phyloP scores from a whole-genome alignment of 2,797 vertebrate species.

The Fistularia commersonii region DNA sequence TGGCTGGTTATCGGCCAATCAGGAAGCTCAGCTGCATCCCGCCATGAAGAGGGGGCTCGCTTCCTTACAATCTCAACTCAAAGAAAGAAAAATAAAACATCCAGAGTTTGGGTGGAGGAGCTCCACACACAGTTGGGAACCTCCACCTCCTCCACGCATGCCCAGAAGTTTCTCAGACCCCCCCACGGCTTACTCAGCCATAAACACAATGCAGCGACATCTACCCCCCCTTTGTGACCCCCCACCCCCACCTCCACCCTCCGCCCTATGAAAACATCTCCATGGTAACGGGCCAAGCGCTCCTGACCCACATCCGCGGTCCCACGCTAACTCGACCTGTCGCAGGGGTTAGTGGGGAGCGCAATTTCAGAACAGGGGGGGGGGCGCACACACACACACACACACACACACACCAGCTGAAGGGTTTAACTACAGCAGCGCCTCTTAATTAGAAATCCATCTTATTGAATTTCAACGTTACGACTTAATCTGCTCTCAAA shows the following conservation, averaged over 20 bases:
- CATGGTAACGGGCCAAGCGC: conserved; percentile 73
- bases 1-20: conserved; percentile 37
- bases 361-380: conserved; percentile 40
- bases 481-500: too few species aligned
- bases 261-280: conserved; percentile 71
- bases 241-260: conserved; percentile 26
- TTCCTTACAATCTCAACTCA: too few species aligned
- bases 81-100: conserved; percentile 17
- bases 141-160: conserved; percentile 33
- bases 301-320: conserved; percentile 65
- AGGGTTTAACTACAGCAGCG: conserved; percentile 12
- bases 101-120: conserved; percentile 21
- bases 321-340: conserved; percentile 33
- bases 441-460: conserved; percentile 41
- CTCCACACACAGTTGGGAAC: conserved; percentile 22
- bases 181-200: conserved; percentile 70
- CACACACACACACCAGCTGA: conserved; percentile 28
- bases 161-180: conserved; percentile 49
- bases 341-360: conserved; percentile 16
- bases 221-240: conserved; percentile 21
- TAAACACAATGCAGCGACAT: conserved; percentile 64
- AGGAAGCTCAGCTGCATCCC: too few species aligned
- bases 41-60: too few species aligned
- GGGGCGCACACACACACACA: too few species aligned
- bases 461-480: too few species aligned